Conservation (phyloP, 1,140 invertebrate species). For the Drosophila hydei region DNA sequence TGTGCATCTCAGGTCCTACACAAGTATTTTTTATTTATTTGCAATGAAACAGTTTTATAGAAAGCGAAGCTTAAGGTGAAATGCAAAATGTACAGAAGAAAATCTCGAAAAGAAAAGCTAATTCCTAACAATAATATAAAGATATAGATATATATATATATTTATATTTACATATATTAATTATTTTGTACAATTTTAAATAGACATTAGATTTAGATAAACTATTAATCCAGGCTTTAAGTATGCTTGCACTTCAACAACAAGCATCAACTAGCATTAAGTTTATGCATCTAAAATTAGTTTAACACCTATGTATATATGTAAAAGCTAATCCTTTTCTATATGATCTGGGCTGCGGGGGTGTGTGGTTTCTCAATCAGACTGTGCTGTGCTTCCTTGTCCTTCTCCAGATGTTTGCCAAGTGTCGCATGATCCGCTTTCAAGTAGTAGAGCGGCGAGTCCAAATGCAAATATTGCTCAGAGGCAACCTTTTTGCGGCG, state of each 20-base stretch:
- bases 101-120: constrained; percentile 12
- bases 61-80: constrained; percentile 61
- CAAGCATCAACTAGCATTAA: constrained; percentile 52
- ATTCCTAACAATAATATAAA: constrained; percentile 8
- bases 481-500: constrained; percentile 85
- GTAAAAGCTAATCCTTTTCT: constrained; percentile 11
- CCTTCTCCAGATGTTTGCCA: constrained; percentile 57
- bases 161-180: constrained; percentile 13
- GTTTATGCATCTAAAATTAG: constrained; percentile 61
- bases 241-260: constrained; percentile 46
- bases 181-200: constrained; percentile 57
- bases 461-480: constrained; percentile 7
- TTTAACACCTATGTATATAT: constrained; percentile 57
- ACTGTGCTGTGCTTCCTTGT: constrained; percentile 73
- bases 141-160: not conserved
- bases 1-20: not conserved
- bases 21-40: constrained; percentile 15
- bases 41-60: constrained; percentile 29
- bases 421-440: constrained; percentile 58
- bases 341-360: constrained; percentile 61
- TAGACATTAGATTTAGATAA: constrained; percentile 13
- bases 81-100: constrained; percentile 25
- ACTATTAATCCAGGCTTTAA: constrained; percentile 51
- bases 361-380: constrained; percentile 68
- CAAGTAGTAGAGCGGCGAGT: constrained; percentile 58